Evolutionary conservation across 1,140 invertebrate genomes (phyloP).

Genomic region (Caenorhabditis inopinata): DNA sequence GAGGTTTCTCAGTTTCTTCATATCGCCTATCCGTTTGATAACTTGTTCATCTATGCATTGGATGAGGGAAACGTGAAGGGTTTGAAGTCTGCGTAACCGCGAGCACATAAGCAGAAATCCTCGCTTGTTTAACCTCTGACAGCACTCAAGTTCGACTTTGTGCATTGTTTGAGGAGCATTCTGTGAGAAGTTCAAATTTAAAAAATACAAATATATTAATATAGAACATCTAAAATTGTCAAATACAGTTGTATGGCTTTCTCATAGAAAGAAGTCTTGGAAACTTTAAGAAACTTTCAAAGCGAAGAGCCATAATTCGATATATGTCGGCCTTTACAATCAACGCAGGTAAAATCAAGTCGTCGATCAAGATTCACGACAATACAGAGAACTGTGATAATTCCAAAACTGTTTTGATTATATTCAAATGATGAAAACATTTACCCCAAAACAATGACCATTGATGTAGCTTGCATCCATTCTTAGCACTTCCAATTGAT

Average conservation of each 20-base stretch:
- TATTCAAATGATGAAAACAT: too few relatives aligned
- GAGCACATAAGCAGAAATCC: background rate
- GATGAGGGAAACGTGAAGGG: background rate
- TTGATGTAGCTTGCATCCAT: slow-evolving; percentile 25
- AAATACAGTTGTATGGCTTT: too few relatives aligned
- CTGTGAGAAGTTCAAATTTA: background rate
- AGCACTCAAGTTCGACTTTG: slow-evolving; percentile 9
- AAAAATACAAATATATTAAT: too few relatives aligned
- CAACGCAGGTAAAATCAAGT: background rate
- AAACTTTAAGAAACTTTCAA: background rate
- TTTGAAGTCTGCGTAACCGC: background rate
- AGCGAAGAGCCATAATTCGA: background rate
- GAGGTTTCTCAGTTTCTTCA: background rate
- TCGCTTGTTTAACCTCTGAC: background rate
- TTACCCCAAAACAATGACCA: slow-evolving; percentile 2
- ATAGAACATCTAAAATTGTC: too few relatives aligned
- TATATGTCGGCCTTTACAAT: slow-evolving; percentile 31
- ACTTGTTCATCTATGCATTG: background rate
- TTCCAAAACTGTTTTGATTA: too few relatives aligned
- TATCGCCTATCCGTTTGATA: background rate
- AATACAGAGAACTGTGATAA: too few relatives aligned
- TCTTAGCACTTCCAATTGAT: background rate
- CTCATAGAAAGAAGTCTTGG: too few relatives aligned
- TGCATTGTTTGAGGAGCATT: background rate
- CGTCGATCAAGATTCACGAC: slow-evolving; percentile 19